Conservation (phyloP, 2,797 vertebrate species). For the Rhinichthys osculus region DNA sequence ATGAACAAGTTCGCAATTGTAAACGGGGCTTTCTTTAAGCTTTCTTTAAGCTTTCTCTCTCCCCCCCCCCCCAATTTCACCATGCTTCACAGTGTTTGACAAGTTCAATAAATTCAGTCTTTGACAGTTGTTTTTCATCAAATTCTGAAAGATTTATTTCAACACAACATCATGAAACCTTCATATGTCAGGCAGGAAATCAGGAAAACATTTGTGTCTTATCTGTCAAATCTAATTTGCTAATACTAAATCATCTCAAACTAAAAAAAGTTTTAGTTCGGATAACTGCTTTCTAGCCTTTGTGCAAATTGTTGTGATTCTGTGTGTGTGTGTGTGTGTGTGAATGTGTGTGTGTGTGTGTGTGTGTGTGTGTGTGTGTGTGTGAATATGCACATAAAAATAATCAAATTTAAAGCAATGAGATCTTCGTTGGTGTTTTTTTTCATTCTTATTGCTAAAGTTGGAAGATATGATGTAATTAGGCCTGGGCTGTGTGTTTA, state of each 20-base stretch:
- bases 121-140: conserved; percentile 44
- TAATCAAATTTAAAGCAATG: conserved; percentile 13
- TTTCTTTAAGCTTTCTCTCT: too few species aligned
- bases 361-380: not conserved
- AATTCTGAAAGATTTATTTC: conserved; percentile 23
- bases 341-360: conserved; percentile 3
- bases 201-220: conserved; percentile 63
- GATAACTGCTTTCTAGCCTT: conserved; percentile 72
- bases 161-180: not conserved
- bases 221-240: conserved; percentile 50
- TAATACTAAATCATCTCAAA: conserved; percentile 58
- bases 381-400: not conserved
- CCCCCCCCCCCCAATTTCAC: too few species aligned
- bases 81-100: conserved; percentile 49
- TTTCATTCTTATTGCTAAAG: conserved; percentile 25
- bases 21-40: not conserved
- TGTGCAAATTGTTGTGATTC: conserved; percentile 55
- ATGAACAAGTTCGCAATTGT: not conserved
- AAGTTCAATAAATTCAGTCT: conserved; percentile 51
- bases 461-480: conserved; percentile 35
- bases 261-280: conserved; percentile 64
- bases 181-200: conserved; percentile 60
- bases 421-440: conserved; percentile 14
- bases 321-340: not conserved
- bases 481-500: conserved; percentile 11